phyloP scores from a whole-genome alignment of 1,140 invertebrate species.

The Scaptomyza graminum region DNA sequence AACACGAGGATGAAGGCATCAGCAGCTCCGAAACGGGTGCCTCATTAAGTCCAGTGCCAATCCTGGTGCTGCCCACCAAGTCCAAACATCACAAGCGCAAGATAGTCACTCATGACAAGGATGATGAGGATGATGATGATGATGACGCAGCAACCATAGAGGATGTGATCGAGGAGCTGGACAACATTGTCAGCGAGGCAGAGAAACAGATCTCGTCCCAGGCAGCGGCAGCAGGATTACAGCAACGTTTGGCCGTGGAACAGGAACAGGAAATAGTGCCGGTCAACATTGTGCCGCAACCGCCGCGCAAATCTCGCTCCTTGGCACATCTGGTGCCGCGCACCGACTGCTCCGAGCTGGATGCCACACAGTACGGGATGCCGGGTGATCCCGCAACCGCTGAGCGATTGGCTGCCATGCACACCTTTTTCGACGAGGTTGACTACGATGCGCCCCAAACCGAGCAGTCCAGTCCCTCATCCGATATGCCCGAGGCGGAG shows the following conservation, averaged over 20 bases:
- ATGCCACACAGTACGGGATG: slow-evolving; percentile 80
- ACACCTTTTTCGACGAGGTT: slow-evolving; percentile 83
- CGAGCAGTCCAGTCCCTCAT: slow-evolving; percentile 38
- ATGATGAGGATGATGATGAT: slow-evolving; percentile 86
- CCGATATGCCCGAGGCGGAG: slow-evolving; percentile 84
- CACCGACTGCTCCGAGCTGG: slow-evolving; percentile 74
- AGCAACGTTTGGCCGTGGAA: slow-evolving; percentile 26
- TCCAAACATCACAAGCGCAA: slow-evolving; percentile 78
- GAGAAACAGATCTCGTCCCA: slow-evolving; percentile 87
- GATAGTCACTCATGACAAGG: slow-evolving; percentile 14
- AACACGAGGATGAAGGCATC: slow-evolving; percentile 93
- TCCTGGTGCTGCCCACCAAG: slow-evolving; percentile 74
- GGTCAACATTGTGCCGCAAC: slow-evolving; percentile 87
- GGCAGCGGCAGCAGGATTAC: slow-evolving; percentile 60
- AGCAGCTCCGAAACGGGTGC: slow-evolving; percentile 90
- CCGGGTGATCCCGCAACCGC: slow-evolving; percentile 49
- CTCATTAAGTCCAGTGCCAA: slow-evolving; percentile 87
- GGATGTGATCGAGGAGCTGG: slow-evolving; percentile 93
- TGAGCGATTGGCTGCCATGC: slow-evolving; percentile 67
- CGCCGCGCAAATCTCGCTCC: slow-evolving; percentile 86
- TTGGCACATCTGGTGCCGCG: slow-evolving; percentile 85
- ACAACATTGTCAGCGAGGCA: slow-evolving; percentile 93
- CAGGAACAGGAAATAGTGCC: slow-evolving; percentile 87
- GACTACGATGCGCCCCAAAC: slow-evolving; percentile 84
- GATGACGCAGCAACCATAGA: slow-evolving; percentile 92